phyloP scores from a whole-genome alignment of 2,113 vertebrate species.

The Myotis davidii region DNA sequence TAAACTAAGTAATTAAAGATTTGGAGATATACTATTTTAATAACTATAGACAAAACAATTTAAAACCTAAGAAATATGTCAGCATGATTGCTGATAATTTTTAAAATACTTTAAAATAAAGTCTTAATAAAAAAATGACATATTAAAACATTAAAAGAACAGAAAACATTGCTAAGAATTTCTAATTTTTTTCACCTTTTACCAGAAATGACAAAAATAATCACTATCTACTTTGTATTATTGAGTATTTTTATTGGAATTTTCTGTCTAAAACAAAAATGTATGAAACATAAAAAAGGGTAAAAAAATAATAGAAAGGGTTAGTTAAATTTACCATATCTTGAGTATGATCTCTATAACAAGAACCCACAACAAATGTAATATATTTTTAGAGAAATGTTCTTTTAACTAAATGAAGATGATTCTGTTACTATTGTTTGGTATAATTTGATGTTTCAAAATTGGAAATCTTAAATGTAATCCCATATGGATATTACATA shows the following conservation, averaged over 20 bases:
- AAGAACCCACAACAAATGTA: background rate
- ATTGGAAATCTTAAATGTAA: background rate
- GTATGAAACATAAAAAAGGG: background rate
- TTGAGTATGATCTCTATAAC: background rate
- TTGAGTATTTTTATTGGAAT: background rate
- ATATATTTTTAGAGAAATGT: background rate
- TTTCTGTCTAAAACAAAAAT: background rate
- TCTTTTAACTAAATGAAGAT: background rate
- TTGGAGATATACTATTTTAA: background rate
- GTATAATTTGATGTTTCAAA: background rate
- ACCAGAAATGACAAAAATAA: background rate
- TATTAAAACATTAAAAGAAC: background rate
- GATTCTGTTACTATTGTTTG: background rate
- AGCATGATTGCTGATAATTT: background rate
- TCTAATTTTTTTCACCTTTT: background rate
- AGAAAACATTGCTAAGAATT: background rate
- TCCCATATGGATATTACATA: background rate
- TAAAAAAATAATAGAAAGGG: background rate
- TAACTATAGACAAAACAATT: background rate
- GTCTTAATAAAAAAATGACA: background rate
- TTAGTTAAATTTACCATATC: background rate
- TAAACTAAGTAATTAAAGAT: background rate
- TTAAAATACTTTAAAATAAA: background rate
- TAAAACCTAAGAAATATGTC: background rate
- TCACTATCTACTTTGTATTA: background rate